A percentile compares a stretch with the other conserved stretches of the same genome.
Conservation (phyloP, 2,797 vertebrate genomes). For the Gambelia wislizenii region DNA sequence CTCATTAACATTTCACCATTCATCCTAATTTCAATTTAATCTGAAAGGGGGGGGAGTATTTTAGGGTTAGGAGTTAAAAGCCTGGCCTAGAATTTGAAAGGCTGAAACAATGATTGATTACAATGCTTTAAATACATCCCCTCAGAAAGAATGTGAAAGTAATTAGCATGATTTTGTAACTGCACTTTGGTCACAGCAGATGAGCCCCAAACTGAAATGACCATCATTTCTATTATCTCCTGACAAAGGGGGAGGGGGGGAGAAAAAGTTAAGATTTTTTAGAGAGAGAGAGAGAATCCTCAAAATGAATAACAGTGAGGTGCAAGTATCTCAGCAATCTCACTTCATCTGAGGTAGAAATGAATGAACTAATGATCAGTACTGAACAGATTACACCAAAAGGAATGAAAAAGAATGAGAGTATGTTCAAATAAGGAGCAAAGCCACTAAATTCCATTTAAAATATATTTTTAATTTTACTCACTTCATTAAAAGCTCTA, state of each 20-base stretch:
- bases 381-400: not conserved
- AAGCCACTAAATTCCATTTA: not conserved
- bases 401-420: not conserved
- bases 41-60: slow-evolving; percentile 28
- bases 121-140: slow-evolving; percentile 33
- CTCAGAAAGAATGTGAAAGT: slow-evolving; percentile 50
- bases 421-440: not conserved
- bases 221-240: slow-evolving; percentile 61
- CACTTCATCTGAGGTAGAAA: slow-evolving; percentile 18
- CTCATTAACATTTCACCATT: slow-evolving; percentile 61
- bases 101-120: slow-evolving; percentile 49
- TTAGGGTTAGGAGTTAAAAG: slow-evolving; percentile 62
- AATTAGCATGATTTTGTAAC: slow-evolving; percentile 70
- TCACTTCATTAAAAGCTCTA: not conserved
- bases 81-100: slow-evolving; percentile 61
- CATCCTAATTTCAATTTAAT: slow-evolving; percentile 58
- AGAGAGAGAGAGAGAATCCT: not conserved
- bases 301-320: not conserved
- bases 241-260: not conserved
- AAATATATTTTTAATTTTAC: not conserved
- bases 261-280: not conserved
- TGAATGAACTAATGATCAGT: not conserved
- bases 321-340: slow-evolving; percentile 49
- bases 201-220: slow-evolving; percentile 57
- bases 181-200: slow-evolving; percentile 67